Evolutionary conservation across 2,888 invertebrate species (phyloP).

Genomic region (Ctenicera cuprea): DNA sequence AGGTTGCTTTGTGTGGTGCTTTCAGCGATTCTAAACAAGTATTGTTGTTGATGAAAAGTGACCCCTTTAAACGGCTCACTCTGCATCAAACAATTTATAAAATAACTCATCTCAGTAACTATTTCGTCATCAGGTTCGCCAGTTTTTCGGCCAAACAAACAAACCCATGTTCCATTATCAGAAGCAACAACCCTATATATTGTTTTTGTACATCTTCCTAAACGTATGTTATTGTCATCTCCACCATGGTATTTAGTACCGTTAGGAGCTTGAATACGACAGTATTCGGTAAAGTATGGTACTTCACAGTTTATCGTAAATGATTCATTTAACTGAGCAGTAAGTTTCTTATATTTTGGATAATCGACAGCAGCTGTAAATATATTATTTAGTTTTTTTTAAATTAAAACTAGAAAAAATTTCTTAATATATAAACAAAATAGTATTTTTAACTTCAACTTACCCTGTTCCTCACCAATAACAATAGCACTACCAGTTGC

Average conservation of each 20-base stretch:
- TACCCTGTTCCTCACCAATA: neutral
- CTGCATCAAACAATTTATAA: no score
- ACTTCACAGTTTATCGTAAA: constrained; percentile 49
- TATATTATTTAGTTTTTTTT: neutral
- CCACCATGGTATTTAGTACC: constrained; percentile 43
- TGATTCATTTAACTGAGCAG: constrained; percentile 20
- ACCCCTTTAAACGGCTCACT: no score
- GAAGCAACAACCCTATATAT: constrained; percentile 12
- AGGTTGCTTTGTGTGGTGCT: no score
- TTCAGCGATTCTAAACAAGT: no score
- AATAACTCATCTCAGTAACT: constrained; percentile 45
- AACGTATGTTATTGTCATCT: constrained; percentile 7
- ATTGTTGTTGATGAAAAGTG: no score
- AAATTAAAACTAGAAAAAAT: no score
- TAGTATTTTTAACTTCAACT: no score
- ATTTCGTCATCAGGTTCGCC: constrained; percentile 50
- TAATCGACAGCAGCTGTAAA: constrained; percentile 26
- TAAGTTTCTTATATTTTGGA: constrained; percentile 32
- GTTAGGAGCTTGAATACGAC: constrained; percentile 50
- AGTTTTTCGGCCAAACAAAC: constrained; percentile 50
- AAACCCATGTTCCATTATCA: constrained; percentile 55
- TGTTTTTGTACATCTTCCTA: constrained; percentile 44
- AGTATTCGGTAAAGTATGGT: constrained; percentile 46
- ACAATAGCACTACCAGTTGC: neutral
- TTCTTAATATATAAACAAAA: no score